Evolutionary conservation across 2,888 invertebrate genomes (phyloP), one percentile per base, ranked within the genome.

Genomic region (Sepiola atlantica): DNA sequence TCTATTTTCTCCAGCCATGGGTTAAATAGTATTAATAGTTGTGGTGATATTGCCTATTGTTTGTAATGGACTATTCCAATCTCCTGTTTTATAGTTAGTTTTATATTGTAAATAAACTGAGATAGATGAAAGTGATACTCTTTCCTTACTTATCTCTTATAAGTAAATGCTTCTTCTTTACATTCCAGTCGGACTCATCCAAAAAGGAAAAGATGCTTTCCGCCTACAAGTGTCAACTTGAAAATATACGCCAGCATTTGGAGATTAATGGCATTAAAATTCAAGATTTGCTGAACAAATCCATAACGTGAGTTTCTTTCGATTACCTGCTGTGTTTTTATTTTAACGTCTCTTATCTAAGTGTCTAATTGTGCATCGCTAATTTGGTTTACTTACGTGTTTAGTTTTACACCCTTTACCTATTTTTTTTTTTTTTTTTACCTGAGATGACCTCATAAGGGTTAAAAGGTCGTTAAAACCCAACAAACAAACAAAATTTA

Each of bases 221-320:
- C 16, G 92, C 93, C 61, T 93, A 55, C 55, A 93, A 93, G 55
- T 32, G 61, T 35, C 61, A 91, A 28, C 77, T 94, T 16, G 94
- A 94, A 35, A 94, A 54, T 54, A 20, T 92, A 35, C 61, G 90
- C 18, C 94, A 94, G 61, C 35, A 90, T 24, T 92, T 94, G 93
- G 94, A 94, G 32, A 92, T 77, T 35, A 55, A 92, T 21, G 94
- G 93, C 10, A 45, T 94, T 10, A 93, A 91, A 20, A 57, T 94
- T 57, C 94, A 94, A 61, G 94, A 94, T 28, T 92, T 77, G n/a
- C 57, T 61, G 8, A 90, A 57, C 32, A 45, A 57, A 45, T 45
- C 77, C 35, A 61, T 57, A n/a, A 57, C 55, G 93, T 92, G 28
- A 54, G 45, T 18, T 55, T 24, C 18, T 3, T 45, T 55, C 32